Evolutionary conservation across 1,140 invertebrate species (phyloP).

Genomic region (Chironomus tepperi): DNA sequence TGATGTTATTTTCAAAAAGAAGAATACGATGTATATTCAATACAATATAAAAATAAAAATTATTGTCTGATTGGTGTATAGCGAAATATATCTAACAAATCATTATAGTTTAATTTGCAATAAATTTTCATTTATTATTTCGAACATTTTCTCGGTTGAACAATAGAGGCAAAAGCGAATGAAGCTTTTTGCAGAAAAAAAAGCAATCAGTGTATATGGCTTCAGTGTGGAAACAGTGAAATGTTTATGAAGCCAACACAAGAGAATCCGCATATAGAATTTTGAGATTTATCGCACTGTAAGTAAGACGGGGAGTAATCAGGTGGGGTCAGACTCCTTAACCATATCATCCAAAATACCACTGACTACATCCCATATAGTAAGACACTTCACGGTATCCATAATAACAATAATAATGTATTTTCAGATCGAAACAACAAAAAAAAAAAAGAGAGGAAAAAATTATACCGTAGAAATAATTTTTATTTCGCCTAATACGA

Average conservation of each 20-base stretch:
- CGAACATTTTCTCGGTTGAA: neutral
- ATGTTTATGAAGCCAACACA: neutral
- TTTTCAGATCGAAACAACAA: neutral
- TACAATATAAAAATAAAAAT: too few species aligned
- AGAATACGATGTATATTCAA: too few species aligned
- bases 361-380: neutral
- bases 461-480: neutral
- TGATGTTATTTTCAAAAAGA: too few species aligned
- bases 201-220: neutral
- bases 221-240: neutral
- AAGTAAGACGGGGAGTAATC: too few species aligned
- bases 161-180: neutral
- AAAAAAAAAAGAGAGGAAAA: neutral
- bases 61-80: neutral
- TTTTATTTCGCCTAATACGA: neutral
- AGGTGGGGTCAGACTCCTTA: too few species aligned
- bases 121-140: slow-evolving; percentile 15
- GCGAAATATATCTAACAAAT: neutral
- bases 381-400: neutral
- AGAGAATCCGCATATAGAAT: neutral
- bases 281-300: too few species aligned
- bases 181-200: neutral
- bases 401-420: neutral
- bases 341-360: too few species aligned
- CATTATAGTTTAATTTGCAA: neutral